Base-by-base conservation (phyloP, 2,113 vertebrate genomes). In the Dicentrarchus labrax region DNA sequence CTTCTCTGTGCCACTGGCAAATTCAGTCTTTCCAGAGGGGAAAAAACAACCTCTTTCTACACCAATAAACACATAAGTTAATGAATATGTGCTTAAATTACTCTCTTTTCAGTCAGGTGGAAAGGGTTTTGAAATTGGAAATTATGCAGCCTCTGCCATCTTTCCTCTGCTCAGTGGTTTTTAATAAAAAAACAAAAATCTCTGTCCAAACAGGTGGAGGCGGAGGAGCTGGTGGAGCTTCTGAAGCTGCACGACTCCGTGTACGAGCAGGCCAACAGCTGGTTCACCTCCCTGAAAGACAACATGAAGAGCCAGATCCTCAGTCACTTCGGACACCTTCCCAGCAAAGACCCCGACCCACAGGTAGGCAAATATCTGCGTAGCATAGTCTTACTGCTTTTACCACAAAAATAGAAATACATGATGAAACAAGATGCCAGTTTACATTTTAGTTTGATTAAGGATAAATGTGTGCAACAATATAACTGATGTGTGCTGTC, bases 231-330 rank as follows among this genome's bases (percentile, higher is more conserved):
- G 76, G 91, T 93, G 76, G 97, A 98, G 85, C 96, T 99, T 2
- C 82, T 95, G 48, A 94, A 94, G 75, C 94, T 99, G 75, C 97
- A 97, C 1, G 95, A 97, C 82, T 96, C 97, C 0, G 97, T 98
- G 50, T 98, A 98, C 21, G 97, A 97, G 75, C 97, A 98, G 93
- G 97, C 97, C 11, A 95, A 95, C 80, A 93, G 91, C 91, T 98
- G 97, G 98, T 98, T 99, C 91, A 96, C 96, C 22, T 98, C 97
- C 22, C 96, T 98, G 53, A 97, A 96, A 84, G 98, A 98, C 90
- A 96, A 96, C 91, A 97, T 96, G 96, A 97, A 96, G 95, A 96
- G 93, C 76, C 97, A 99, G 94, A 99, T 97, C 91, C 93, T 97
- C 76, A 97, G 96, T 87, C 97, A 97, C 88, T 99, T 98, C 87